These are phyloP conservation scores for Muraenolepis orangiensis DNA, from an alignment of 2,797 vertebrate species.

Conservation along the genomic window DNA sequence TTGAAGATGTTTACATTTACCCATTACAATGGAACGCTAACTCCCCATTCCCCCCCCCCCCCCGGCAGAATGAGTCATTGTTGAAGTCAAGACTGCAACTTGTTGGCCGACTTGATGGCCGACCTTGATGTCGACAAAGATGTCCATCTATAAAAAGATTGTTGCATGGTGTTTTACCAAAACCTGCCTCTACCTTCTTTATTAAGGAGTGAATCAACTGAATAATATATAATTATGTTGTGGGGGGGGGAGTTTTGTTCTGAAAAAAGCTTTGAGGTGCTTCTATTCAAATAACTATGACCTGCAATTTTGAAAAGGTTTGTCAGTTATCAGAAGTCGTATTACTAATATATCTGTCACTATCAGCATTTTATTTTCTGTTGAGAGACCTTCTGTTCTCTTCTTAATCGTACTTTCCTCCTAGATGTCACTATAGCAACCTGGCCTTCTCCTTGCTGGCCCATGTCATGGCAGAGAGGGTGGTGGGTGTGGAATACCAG, in stretches of 20 bases:
- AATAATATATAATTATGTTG: not conserved
- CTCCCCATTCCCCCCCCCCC: no score
- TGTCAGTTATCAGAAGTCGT: no score
- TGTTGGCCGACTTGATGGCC: no score
- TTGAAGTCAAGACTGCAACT: no score
- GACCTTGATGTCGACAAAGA: no score
- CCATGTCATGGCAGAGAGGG: constrained; percentile 83
- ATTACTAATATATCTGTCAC: no score
- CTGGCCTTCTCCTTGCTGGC: constrained; percentile 91
- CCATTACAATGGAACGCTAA: no score
- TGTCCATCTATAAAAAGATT: no score
- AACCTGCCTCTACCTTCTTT: not conserved
- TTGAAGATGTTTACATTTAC: no score
- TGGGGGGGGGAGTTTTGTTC: not conserved
- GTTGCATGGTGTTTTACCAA: no score
- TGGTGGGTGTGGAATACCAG: constrained; percentile 81
- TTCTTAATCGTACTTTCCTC: not conserved
- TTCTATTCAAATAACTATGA: not conserved
- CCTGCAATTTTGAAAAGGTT: not conserved
- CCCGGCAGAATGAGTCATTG: no score
- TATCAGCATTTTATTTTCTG: no score
- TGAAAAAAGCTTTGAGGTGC: not conserved
- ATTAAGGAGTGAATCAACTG: not conserved
- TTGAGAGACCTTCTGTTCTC: not conserved
- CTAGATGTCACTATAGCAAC: constrained; percentile 95